Base-by-base conservation (phyloP, 2,797 vertebrate species). In the Mormyrus hasselquistii region DNA sequence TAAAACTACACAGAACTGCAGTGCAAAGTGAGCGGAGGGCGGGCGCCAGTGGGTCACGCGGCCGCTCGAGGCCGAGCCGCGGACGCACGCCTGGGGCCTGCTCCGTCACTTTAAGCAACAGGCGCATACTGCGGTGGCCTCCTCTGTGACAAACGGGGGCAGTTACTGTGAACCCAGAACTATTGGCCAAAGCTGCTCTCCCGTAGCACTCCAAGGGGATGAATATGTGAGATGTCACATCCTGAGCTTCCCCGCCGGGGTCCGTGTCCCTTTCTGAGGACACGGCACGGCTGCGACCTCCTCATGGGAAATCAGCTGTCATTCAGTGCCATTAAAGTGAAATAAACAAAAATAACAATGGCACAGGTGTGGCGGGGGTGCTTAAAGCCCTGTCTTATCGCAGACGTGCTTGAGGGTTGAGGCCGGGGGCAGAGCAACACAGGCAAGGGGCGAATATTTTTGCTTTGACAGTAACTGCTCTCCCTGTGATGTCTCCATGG, bases 21-120 rank as follows among this genome's bases (percentile, higher is more conserved):
- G 95, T 93, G 96, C 96, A 96, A 96, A 97, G 98, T 97, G 98
- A 99, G 65, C 97, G 94, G 96, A 99, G 98, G 95, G 89, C 94
- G 97, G 96, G 96, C 97, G 97, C 97, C 98, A 99, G 97, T 95
- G 95, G 95, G 95, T 94, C 96, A 95, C 96, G 97, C 97, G 97
- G 97, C 94, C 96, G 95, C 96, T 96, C 95, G 96, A 94, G 94
- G 94, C 90, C 95, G 95, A 97, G 97, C 96, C 95, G 97, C 96
- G 98, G 97, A 98, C 97, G 97, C 97, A 96, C 93, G 95, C 97
- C 97, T 97, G 97, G 97, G 97, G 96, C 97, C 96, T 97, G 96
- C 98, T 98, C 97, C 96, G 97, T 99, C 98, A 97, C 98, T 96
- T 97, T 95, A 95, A 94, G 97, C 98, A 98, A 98, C 96, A 95